Conservation (phyloP, 2,888 invertebrate genomes). For the Tipula vernalis region DNA sequence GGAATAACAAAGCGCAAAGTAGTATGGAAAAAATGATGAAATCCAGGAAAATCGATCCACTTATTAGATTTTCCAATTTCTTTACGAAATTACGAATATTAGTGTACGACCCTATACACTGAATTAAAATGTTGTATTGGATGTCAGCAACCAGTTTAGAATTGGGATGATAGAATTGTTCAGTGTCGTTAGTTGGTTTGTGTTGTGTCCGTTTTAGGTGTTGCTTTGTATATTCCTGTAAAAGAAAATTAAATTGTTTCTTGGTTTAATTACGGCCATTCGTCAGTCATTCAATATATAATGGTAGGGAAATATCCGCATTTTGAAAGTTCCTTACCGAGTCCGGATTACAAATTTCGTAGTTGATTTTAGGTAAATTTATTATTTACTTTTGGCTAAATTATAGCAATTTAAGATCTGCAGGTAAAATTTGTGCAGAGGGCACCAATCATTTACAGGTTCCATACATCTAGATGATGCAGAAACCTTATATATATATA, state of each 20-base stretch:
- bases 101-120: neutral
- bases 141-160: neutral
- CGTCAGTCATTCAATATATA: too few relatives aligned
- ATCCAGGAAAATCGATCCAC: constrained; percentile 13
- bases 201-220: neutral
- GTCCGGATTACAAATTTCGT: too few relatives aligned
- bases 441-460: too few relatives aligned
- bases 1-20: constrained; percentile 13
- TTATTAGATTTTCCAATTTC: neutral
- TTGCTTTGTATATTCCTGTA: neutral
- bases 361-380: too few relatives aligned
- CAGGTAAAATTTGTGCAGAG: too few relatives aligned
- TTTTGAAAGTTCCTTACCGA: too few relatives aligned
- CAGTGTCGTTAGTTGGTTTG: neutral
- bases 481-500: too few relatives aligned
- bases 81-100: neutral
- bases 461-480: too few relatives aligned
- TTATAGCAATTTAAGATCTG: too few relatives aligned
- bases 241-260: neutral
- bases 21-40: constrained; percentile 15
- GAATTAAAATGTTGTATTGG: neutral
- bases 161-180: neutral
- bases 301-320: too few relatives aligned
- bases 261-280: neutral
- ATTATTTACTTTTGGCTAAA: too few relatives aligned